These are phyloP conservation scores for Bruchidius siliquastri DNA, from an alignment of 2,888 invertebrate species.

Conservation along the genomic window DNA sequence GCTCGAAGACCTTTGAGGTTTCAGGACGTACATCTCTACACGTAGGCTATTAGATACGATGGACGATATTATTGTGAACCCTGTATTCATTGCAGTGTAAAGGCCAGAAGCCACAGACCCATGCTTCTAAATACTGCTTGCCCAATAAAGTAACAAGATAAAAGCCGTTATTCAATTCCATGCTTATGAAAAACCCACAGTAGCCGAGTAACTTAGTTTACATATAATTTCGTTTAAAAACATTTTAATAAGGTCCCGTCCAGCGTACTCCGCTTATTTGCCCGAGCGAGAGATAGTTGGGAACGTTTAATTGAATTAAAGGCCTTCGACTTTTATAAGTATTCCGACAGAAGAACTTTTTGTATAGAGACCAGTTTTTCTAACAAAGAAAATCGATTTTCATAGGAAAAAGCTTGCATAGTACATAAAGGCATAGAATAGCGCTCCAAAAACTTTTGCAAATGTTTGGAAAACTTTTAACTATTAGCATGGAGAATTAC, in stretches of 20 bases:
- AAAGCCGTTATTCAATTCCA: not conserved
- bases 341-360: not conserved
- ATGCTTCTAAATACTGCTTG: not conserved
- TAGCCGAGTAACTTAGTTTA: not conserved
- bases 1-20: too few relatives aligned
- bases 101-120: not conserved
- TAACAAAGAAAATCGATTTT: too few relatives aligned
- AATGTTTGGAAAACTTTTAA: too few relatives aligned
- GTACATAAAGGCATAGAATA: too few relatives aligned
- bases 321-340: not conserved
- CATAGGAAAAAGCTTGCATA: too few relatives aligned
- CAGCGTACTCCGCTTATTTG: not conserved
- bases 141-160: not conserved
- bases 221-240: not conserved
- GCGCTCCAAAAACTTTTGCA: too few relatives aligned
- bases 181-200: not conserved
- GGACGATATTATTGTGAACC: too few relatives aligned
- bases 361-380: too few relatives aligned
- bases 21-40: too few relatives aligned
- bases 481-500: too few relatives aligned
- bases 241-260: not conserved
- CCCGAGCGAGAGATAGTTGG: not conserved
- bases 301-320: not conserved
- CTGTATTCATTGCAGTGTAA: too few relatives aligned
- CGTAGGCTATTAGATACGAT: too few relatives aligned